Percentiles rank a stretch among this genome's conserved stretches.
These are phyloP conservation scores for Blennius ocellaris DNA, from an alignment of 2,113 vertebrate genomes.

Conservation along the genomic window DNA sequence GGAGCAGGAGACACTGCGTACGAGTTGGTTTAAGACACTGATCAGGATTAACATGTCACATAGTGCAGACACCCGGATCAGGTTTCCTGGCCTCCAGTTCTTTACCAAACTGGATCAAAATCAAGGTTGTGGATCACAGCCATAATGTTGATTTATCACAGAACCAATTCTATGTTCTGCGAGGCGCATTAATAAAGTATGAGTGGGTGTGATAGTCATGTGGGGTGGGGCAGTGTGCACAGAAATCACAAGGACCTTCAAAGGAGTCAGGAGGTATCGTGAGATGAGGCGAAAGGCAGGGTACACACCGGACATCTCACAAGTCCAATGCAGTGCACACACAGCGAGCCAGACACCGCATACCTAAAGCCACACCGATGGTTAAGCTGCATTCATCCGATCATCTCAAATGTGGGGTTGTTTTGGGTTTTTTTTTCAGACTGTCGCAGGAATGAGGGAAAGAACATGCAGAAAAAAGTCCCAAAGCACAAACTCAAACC, in stretches of 20 bases:
- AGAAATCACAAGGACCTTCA: neutral
- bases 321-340: no score
- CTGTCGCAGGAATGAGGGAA: no score
- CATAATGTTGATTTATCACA: constrained; percentile 22
- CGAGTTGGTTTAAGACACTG: neutral
- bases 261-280: no score
- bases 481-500: no score
- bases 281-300: no score
- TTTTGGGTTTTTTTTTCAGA: no score
- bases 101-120: constrained; percentile 2
- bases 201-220: constrained; percentile 18
- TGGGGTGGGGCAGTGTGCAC: neutral
- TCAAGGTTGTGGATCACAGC: neutral
- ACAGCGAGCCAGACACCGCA: no score
- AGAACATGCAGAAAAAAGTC: no score
- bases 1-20: neutral
- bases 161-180: neutral
- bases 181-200: constrained; percentile 45
- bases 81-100: neutral
- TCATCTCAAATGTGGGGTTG: no score
- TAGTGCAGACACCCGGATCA: neutral
- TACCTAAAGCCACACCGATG: no score
- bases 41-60: neutral
- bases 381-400: no score
- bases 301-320: no score